These are phyloP conservation scores for Heliconius ismenius DNA, from an alignment of 2,888 invertebrate species.

Conservation along the genomic window DNA sequence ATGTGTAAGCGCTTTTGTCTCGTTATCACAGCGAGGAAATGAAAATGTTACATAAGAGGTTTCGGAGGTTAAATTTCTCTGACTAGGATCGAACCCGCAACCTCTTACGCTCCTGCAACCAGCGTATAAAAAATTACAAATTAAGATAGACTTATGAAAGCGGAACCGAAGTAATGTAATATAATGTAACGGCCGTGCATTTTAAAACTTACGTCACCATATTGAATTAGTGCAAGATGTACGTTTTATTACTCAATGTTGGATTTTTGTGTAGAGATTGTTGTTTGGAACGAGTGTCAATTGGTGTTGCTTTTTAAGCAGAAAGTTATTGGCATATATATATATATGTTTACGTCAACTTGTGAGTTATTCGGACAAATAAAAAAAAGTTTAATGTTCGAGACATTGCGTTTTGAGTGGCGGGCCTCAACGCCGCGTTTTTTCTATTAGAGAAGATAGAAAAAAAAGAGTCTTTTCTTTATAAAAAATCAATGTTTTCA, in stretches of 20 bases:
- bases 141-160: conserved; percentile 43
- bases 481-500: neutral
- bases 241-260: neutral
- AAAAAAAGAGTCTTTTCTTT: too few species aligned
- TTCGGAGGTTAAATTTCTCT: too few species aligned
- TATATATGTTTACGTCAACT: neutral
- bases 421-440: too few species aligned
- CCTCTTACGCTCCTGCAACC: too few species aligned
- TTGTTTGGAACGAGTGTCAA: neutral
- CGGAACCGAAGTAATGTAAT: conserved; percentile 35
- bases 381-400: too few species aligned
- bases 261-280: neutral
- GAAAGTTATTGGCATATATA: neutral
- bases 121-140: conserved; percentile 29
- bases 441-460: too few species aligned
- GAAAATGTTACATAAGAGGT: too few species aligned
- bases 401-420: too few species aligned
- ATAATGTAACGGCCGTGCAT: conserved; percentile 10
- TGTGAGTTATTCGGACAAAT: too few species aligned
- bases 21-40: neutral
- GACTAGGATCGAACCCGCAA: too few species aligned
- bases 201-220: conserved; percentile 35
- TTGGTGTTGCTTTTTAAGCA: neutral
- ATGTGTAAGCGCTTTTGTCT: neutral
- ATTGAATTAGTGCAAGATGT: conserved; percentile 33